Evolutionary conservation across 2,113 vertebrate genomes (phyloP).

Genomic region (Aleadryas rufinucha): DNA sequence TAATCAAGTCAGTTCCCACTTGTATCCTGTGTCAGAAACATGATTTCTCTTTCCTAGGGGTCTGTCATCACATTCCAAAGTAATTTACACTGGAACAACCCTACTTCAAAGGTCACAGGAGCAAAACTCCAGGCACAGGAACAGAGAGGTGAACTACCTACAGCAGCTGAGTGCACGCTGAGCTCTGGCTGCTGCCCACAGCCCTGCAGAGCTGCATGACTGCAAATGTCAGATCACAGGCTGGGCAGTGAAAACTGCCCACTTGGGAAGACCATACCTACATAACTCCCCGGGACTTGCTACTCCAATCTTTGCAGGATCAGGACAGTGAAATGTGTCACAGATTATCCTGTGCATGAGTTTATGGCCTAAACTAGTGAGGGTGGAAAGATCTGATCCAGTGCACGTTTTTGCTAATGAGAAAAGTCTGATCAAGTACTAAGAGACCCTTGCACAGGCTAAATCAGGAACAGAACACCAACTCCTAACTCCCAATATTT

Average conservation of each 20-base stretch:
- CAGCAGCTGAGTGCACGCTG: fast-evolving
- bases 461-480: not conserved
- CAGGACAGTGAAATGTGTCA: not conserved
- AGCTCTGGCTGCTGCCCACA: not conserved
- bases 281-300: not conserved
- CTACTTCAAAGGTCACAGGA: not conserved
- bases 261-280: not conserved
- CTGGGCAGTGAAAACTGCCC: not conserved
- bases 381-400: not conserved
- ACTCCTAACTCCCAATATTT: not conserved
- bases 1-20: not conserved
- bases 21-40: not conserved
- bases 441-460: not conserved
- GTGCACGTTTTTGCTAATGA: fast-evolving
- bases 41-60: not conserved
- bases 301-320: not conserved
- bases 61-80: not conserved
- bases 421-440: not conserved
- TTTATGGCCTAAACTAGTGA: not conserved
- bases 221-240: not conserved
- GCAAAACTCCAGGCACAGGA: not conserved
- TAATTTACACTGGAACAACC: not conserved
- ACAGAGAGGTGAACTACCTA: not conserved
- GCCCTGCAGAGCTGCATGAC: not conserved
- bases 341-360: not conserved